Percentiles rank a stretch among this genome's conserved stretches.
Conservation (phyloP, 2,888 invertebrate species). For the Drosophila lacicola region DNA sequence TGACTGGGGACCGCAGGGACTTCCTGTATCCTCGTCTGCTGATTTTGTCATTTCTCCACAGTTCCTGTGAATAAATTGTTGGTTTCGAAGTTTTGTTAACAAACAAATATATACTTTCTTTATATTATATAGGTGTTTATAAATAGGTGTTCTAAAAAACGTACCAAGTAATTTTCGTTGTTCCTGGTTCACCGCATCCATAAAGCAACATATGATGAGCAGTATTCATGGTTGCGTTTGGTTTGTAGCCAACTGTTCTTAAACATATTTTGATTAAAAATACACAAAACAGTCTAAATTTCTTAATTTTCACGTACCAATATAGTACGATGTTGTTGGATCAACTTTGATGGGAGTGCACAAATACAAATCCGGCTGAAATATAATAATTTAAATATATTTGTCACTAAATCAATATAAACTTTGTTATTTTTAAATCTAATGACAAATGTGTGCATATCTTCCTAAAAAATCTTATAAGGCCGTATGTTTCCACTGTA, state of each 20-base stretch:
- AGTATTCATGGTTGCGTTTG: constrained; percentile 95
- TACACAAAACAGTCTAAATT: background rate
- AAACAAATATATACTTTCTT: background rate
- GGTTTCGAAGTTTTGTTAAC: background rate
- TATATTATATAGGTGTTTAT: background rate
- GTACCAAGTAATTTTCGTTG: constrained; percentile 88
- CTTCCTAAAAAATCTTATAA: too few species aligned
- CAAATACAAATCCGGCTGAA: constrained; percentile 94
- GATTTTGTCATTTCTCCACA: constrained; percentile 95
- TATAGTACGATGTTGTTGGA: constrained; percentile 90
- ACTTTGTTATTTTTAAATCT: too few species aligned
- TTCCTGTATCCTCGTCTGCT: constrained; percentile 87
- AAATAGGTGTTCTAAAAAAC: constrained; percentile 55
- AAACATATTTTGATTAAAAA: constrained; percentile 33
- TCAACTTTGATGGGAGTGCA: constrained; percentile 96
- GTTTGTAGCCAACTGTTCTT: constrained; percentile 93
- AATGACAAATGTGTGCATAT: too few species aligned
- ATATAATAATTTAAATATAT: constrained; percentile 12
- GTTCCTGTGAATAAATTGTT: constrained; percentile 87
- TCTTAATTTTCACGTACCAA: constrained; percentile 87
- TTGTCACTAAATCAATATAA: background rate
- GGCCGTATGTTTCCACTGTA: too few species aligned
- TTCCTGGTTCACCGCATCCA: constrained; percentile 91
- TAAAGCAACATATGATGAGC: constrained; percentile 97
- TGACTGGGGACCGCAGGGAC: constrained; percentile 91